phyloP scores from a whole-genome alignment of 2,797 vertebrate genomes.

The Sternarchorhynchus goeldii region DNA sequence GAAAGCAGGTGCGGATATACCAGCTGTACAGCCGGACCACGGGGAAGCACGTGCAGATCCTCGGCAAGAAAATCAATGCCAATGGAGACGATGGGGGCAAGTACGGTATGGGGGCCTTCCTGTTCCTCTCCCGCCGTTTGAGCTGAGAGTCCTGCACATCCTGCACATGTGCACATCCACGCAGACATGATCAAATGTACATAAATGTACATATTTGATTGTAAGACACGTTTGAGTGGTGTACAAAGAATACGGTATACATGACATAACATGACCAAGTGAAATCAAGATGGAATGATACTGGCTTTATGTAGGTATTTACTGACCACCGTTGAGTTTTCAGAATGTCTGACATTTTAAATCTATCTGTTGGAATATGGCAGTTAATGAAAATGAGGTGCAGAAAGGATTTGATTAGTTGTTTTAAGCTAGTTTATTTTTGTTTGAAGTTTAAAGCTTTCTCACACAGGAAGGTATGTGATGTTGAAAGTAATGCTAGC shows the following conservation, averaged over 20 bases:
- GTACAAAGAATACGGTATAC: too few relatives aligned
- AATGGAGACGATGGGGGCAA: conserved; percentile 85
- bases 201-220: too few relatives aligned
- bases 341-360: too few relatives aligned
- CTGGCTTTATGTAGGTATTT: too few relatives aligned
- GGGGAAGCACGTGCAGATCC: conserved; percentile 78
- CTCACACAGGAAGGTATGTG: background rate
- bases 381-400: too few relatives aligned
- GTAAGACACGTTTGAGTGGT: too few relatives aligned
- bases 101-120: conserved; percentile 80
- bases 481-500: conserved; percentile 4
- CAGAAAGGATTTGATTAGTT: background rate
- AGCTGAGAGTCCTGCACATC: background rate
- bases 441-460: background rate
- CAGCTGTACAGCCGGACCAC: conserved; percentile 84
- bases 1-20: conserved; percentile 81
- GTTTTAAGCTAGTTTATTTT: background rate
- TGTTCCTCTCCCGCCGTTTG: conserved; percentile 59
- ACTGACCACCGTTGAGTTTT: too few relatives aligned
- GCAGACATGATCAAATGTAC: too few relatives aligned
- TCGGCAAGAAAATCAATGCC: conserved; percentile 80
- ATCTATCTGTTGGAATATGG: too few relatives aligned
- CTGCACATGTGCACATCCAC: background rate
- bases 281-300: too few relatives aligned
- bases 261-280: too few relatives aligned